Percentiles rank a stretch among this genome's conserved stretches.
These are phyloP conservation scores for Premnoplex brunnescens DNA, from an alignment of 2,797 vertebrate species.

Conservation along the genomic window DNA sequence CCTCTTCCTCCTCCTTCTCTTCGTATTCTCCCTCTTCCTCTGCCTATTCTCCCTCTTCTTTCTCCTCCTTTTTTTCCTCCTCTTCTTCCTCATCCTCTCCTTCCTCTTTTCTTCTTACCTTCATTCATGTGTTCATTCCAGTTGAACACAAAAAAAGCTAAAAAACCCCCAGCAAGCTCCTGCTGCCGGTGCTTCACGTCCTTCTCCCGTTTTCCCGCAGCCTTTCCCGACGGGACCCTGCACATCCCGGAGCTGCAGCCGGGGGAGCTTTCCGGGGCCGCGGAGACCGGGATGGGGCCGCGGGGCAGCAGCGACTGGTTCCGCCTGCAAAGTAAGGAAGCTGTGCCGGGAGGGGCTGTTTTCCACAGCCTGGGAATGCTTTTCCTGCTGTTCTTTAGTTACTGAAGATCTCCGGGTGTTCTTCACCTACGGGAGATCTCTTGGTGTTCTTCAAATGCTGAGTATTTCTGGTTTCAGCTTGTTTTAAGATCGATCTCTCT, in stretches of 20 bases:
- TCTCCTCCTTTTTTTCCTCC: neutral
- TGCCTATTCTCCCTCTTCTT: neutral
- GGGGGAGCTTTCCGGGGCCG: constrained; percentile 69
- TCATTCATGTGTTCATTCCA: fast-evolving
- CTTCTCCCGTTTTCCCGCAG: neutral
- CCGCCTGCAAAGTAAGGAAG: constrained; percentile 48
- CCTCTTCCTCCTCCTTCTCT: neutral
- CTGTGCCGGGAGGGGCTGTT: fast-evolving
- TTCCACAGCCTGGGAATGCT: neutral
- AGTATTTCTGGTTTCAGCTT: neutral
- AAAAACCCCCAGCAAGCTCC: fast-evolving
- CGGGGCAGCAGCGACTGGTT: constrained; percentile 52
- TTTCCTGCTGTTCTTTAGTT: neutral
- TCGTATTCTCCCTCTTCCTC: too few species aligned
- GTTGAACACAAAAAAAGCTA: fast-evolving
- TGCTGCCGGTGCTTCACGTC: fast-evolving
- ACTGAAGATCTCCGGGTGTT: fast-evolving
- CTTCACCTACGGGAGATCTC: neutral
- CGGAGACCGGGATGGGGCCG: constrained; percentile 81
- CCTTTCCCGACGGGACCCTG: neutral
- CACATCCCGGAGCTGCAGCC: constrained; percentile 44
- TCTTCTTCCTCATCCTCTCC: fast-evolving
- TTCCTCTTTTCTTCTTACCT: too few species aligned
- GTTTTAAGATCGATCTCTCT: neutral
- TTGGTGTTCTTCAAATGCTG: neutral